Base-by-base conservation (phyloP, 2,797 vertebrate species). In the Scolopax rusticola region DNA sequence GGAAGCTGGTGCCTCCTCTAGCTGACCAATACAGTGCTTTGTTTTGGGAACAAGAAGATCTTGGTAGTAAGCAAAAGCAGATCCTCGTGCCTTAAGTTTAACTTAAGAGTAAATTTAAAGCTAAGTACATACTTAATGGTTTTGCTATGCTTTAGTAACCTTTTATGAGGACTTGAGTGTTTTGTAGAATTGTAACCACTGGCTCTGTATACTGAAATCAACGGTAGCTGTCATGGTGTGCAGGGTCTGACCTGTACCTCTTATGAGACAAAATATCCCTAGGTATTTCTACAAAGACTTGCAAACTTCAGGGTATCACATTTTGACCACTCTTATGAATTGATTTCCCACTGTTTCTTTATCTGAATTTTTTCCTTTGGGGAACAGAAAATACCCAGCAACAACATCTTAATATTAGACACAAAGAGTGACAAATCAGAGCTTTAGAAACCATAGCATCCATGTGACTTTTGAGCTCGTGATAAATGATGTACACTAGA, bases 211-310 rank as follows among this genome's bases (percentile, higher is more conserved):
- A 3, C 27, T 68, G 74, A 95, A 95, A 95, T 93, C 87, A 90
- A 61, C 85, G 78, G 71, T 64, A 70, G 80, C 17, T 56, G 75
- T 85, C 84, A 53, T 84, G 87, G 87, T 87, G 83, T 89, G 81
- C 76, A 83, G 64, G 76, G 68, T 89, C 84, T 94, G 88, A 95
- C 88, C 89, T 88, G 63, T 86, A 67, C 56, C 67, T 79, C 76
- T 95, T 95, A 74, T 77, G 78, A 90, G 88, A 84, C 1, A 2
- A 85, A 89, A 78, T 78, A 79, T 89, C 71, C 47, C 65, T 89
- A 76, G 82, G 76, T 94, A 91, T 89, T 95, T 63, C 80, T 84
- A 95, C 79, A 92, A 92, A 96, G 92, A 93, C 69, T 79, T 91
- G 65, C 41, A 74, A 87, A 92, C 86, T 89, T 96, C 73, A 94